A percentile compares a stretch with the other conserved stretches of the same genome.
These are phyloP conservation scores for Neofelis nebulosa DNA, from an alignment of 2,113 vertebrate species.

Conservation along the genomic window DNA sequence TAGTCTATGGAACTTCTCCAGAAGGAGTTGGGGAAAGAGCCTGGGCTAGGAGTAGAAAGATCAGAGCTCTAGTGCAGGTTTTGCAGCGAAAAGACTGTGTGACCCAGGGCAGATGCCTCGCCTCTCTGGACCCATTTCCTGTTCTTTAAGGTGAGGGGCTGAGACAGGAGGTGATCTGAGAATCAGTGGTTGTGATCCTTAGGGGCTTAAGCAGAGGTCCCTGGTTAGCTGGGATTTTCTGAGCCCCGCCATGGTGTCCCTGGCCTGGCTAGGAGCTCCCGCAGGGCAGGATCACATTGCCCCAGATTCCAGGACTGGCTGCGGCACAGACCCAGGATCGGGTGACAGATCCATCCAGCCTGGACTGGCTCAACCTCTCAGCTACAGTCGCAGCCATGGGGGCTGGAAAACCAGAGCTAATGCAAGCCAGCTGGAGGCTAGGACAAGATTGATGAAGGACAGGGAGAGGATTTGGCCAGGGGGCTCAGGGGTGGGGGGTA, in stretches of 20 bases:
- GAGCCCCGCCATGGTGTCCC: conserved; percentile 83
- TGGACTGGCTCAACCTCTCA: conserved; percentile 81
- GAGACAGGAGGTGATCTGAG: conserved; percentile 7
- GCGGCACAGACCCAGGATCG: conserved; percentile 86
- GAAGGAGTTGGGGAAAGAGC: neutral
- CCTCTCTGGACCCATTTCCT: neutral
- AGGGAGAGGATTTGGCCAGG: conserved; percentile 82
- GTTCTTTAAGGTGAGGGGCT: neutral
- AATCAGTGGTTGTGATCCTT: neutral
- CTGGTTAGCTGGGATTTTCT: conserved; percentile 83
- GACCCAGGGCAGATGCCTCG: neutral
- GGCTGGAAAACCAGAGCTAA: conserved; percentile 90
- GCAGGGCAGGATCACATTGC: conserved; percentile 88
- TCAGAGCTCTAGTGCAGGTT: neutral
- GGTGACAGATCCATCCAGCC: conserved; percentile 92
- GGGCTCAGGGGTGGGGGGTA: neutral
- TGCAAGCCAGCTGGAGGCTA: conserved; percentile 90
- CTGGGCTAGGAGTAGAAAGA: neutral
- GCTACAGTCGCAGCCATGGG: conserved; percentile 82
- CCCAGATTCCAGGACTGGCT: conserved; percentile 89
- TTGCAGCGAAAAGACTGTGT: neutral
- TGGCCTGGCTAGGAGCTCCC: conserved; percentile 79
- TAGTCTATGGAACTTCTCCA: neutral
- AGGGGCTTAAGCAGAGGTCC: conserved; percentile 40
- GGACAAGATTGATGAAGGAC: conserved; percentile 87